Percentiles rank a stretch among this genome's conserved stretches.
These are phyloP conservation scores for Therioaphis trifolii DNA, from an alignment of 2,888 invertebrate genomes.

Conservation along the genomic window DNA sequence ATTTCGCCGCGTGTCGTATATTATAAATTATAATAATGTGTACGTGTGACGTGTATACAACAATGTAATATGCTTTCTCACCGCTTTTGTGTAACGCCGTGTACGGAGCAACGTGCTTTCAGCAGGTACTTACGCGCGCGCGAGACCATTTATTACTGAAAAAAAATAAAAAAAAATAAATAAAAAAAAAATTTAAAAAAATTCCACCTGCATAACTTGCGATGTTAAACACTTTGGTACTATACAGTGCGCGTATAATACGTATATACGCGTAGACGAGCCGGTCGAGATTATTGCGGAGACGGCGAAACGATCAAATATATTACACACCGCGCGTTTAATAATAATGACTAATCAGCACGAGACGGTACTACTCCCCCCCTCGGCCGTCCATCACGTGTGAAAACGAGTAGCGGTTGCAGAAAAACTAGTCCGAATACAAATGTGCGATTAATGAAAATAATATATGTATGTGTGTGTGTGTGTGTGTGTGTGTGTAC, in stretches of 20 bases:
- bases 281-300: background rate
- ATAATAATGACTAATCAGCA: slow-evolving; percentile 42
- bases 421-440: slow-evolving; percentile 23
- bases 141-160: background rate
- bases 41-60: no score
- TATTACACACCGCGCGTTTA: background rate
- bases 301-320: background rate
- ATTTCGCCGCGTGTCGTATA: background rate
- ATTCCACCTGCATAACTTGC: background rate
- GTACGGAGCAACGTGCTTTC: background rate
- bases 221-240: background rate
- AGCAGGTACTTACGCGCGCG: background rate
- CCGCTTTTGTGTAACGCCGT: background rate
- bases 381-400: background rate
- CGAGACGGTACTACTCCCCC: background rate
- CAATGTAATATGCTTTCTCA: background rate
- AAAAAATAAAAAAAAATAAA: background rate
- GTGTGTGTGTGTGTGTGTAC: background rate
- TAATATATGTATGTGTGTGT: background rate
- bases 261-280: no score
- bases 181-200: no score
- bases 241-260: no score
- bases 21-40: background rate
- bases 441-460: slow-evolving; percentile 26
- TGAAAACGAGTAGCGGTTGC: slow-evolving; percentile 24